Percentiles rank a stretch among this genome's conserved stretches.
These are phyloP conservation scores for Anoplopoma fimbria DNA, from an alignment of 2,113 vertebrate species.

Conservation along the genomic window DNA sequence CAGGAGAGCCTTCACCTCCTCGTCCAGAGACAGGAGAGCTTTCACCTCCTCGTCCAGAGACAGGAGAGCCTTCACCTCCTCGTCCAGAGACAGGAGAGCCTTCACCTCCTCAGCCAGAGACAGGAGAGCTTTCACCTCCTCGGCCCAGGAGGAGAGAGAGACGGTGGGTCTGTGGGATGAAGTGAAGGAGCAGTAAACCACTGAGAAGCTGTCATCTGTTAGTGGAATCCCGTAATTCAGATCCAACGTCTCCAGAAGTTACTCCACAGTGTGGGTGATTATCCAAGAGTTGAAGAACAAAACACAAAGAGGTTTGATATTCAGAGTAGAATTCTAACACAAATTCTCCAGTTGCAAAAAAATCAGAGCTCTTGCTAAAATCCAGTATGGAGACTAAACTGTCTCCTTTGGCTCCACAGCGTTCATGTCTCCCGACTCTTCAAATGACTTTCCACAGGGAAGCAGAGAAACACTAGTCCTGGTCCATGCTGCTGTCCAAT, in stretches of 20 bases:
- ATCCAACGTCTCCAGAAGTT: slow-evolving; percentile 61
- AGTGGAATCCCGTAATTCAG: slow-evolving; percentile 67
- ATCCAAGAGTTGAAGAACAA: slow-evolving; percentile 58
- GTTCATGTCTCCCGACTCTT: slow-evolving; percentile 67
- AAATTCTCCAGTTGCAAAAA: slow-evolving; percentile 48
- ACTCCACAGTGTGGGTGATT: slow-evolving; percentile 27
- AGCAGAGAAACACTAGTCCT: slow-evolving; percentile 56
- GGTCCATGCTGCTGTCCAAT: slow-evolving; percentile 76
- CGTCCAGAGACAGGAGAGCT: too few relatives aligned
- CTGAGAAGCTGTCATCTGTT: slow-evolving; percentile 78
- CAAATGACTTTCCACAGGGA: slow-evolving; percentile 71
- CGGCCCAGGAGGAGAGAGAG: slow-evolving; percentile 67
- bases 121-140: too few relatives aligned
- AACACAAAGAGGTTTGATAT: background rate
- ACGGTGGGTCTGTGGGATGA: slow-evolving; percentile 36
- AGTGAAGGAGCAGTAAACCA: slow-evolving; percentile 43
- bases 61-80: too few relatives aligned
- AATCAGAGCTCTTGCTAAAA: slow-evolving; percentile 44
- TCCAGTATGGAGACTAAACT: slow-evolving; percentile 55
- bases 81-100: too few relatives aligned
- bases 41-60: too few relatives aligned
- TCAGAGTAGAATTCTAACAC: slow-evolving; percentile 8
- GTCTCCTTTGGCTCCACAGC: slow-evolving; percentile 47
- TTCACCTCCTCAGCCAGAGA: too few relatives aligned
- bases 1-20: too few relatives aligned